Evolutionary conservation across 2,113 vertebrate species (phyloP), one percentile per base, ranked within the genome.

Genomic region (Tupaia tana): DNA sequence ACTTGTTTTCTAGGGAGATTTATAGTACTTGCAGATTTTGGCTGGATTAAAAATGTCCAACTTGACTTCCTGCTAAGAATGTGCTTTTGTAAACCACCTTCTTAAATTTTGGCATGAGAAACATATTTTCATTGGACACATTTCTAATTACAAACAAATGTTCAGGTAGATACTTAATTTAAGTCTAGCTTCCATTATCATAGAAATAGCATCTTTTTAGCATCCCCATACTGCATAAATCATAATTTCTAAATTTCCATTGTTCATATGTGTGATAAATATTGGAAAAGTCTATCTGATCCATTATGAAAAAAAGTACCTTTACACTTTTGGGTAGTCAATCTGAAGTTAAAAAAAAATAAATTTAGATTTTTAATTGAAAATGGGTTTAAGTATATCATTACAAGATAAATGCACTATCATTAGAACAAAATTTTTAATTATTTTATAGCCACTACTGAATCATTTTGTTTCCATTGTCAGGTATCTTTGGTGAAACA

Each of bases 1-100:
- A 95, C 91, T 94, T 97, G 97, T 95, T 97, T 95, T 89, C 71
- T 67, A 73, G 74, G 79, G 89, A 95, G 18, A 81, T 97, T 95
- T 95, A 82, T 69, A 66, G 20, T 96, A 56, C 77, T 96, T 93
- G 94, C 83, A 92, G 73, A 78, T 97, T 96, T 96, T 43, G 85
- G 83, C 90, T 94, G 80, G 20, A 31, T 88, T 95, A 77, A 91
- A 95, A 67, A 79, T 74, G 77, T 84, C 67, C 96, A 71, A 81
- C 56, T 84, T 69, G 64, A 94, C 87, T 95, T 94, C 43, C 63
- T 78, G 58, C 86, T 95, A 78, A 9, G 52, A 97, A 95, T 5
- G 74, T 84, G 31, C 64, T 96, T 80, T 52, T 93, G 81, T 70
- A 96, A 97, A 79, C 77, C 63, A 95, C 78, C 66, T 90, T 77